Evolutionary conservation across 2,888 invertebrate genomes (phyloP), one percentile per base, ranked within the genome.

Genomic region (Bhutanitis thaidina): DNA sequence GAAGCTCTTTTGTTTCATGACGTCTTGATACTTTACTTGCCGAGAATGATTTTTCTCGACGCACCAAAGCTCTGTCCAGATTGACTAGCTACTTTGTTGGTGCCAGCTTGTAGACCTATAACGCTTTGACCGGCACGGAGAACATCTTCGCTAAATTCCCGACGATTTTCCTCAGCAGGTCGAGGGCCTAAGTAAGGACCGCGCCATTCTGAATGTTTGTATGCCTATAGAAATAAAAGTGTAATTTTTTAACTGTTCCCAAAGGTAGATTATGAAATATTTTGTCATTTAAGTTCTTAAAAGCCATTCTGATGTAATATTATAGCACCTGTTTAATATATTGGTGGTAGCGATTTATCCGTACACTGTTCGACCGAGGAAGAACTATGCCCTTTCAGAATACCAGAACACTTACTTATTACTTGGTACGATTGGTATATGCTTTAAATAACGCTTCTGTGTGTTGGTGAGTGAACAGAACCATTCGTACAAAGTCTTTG

Each of bases 51-150:
- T 79, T 95, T 95, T 65, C 95, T 91, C 38, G 94, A 92, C 20
- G 95, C 94, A n/a, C 96, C 96, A 65, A 96, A 95, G 90, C 84
- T 97, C 77, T 95, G 95, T 7, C 97, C 97, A 1, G 95, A 93
- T 72, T 97, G 96, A 30, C 93, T 94, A 8, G 97, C 96, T 10
- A 94, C 93, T 65, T 94, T 94, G 84, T 97, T 97, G 60, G 93
- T 93, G 34, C 97, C 97, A 41, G 96, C 96, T 81, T 97, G 97
- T 3, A 97, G 91, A 14, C 96, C 95, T 63, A 97, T 97, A 34
- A 97, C 93, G 12, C 92, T 90, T 67, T 97, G 93, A 0, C 97
- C 96, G 16, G 97, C 96, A 30, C 95, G 90, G 45, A 97, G 88
- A 59, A 95, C 94, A 60, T 95, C 94, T 62, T 96, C 95, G 50